These are phyloP conservation scores for Orthosia gothica DNA, from an alignment of 2,888 invertebrate species.

Conservation along the genomic window DNA sequence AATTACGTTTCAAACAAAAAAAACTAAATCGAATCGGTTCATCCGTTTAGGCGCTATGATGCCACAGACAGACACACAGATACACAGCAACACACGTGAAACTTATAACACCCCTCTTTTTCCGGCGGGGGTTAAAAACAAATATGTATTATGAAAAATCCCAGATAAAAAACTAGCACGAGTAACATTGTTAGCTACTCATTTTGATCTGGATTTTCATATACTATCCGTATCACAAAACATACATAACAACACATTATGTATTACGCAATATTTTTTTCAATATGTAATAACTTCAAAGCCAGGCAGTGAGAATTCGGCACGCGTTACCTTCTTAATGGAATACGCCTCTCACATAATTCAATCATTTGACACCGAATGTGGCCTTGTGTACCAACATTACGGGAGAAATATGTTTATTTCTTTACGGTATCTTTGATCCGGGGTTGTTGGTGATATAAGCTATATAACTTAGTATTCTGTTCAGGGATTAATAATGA, in stretches of 20 bases:
- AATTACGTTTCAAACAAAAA: no score
- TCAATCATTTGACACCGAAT: slow-evolving; percentile 42
- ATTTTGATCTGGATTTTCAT: not conserved
- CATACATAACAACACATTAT: not conserved
- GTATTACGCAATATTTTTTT: slow-evolving; percentile 7
- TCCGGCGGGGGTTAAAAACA: no score
- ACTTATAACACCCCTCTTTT: no score
- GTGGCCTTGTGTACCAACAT: slow-evolving; percentile 25
- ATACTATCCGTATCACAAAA: not conserved
- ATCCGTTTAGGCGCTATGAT: no score
- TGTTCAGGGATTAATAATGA: not conserved
- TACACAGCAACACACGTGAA: no score
- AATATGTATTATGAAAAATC: no score
- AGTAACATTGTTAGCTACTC: not conserved
- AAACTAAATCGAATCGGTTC: no score
- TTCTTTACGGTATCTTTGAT: slow-evolving; percentile 24
- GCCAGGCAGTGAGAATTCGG: slow-evolving; percentile 20
- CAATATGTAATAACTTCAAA: slow-evolving; percentile 29
- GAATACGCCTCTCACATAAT: slow-evolving; percentile 59
- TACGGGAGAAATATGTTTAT: slow-evolving; percentile 29
- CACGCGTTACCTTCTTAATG: slow-evolving; percentile 46
- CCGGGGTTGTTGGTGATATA: not conserved
- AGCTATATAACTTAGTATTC: not conserved
- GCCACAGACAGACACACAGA: no score
- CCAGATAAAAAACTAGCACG: not conserved